Evolutionary conservation across 1,140 invertebrate genomes (phyloP), one percentile per base, ranked within the genome.

Genomic region (Parasteatoda tepidariorum): DNA sequence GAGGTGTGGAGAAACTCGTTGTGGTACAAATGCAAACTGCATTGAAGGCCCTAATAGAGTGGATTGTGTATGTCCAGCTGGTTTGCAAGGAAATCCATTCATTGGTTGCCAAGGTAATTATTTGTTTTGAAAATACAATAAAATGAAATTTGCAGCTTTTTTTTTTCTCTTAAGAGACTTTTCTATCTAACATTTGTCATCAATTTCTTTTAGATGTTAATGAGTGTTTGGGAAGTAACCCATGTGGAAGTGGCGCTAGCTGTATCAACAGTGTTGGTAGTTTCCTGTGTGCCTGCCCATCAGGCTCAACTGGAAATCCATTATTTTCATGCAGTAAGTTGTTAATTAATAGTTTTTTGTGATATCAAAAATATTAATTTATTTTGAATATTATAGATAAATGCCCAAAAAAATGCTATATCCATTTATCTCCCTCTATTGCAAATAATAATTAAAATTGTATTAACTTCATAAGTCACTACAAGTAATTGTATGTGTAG

Each of bases 181-280:
- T 9, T 48, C 18, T 9, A 48, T 48, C 7, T 61, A 61, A 61
- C 57, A 11, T 11, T 6, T 11, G 22, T 11, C 11, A 6, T 61
- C n/a, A n/a, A n/a, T 38, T 41, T 70, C 33, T 86, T 87, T 31
- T 83, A 90, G 92, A 97, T 89, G 92, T 96, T 66, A 93, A 96
- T 88, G 95, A 97, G 89, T 97, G 96, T 88, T 92, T 91, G 74
- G 88, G 88, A 15, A 67, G 76, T 48, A 93, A 94, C 87, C 94
- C 94, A 3, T 97, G 96, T 88, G 96, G 95, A 24, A 90, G 92
- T 83, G 95, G 95, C 88, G 95, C 96, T 1, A 92, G 94, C 26
- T 97, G 96, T 86, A 94, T 97, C 57, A 97, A 97, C 86, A 95
- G 94, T 0, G 91, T 93, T 5, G 96, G 96, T 61, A 93, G 94